These are phyloP conservation scores for Cnemophilus loriae DNA, from an alignment of 2,113 vertebrate genomes.

Conservation along the genomic window DNA sequence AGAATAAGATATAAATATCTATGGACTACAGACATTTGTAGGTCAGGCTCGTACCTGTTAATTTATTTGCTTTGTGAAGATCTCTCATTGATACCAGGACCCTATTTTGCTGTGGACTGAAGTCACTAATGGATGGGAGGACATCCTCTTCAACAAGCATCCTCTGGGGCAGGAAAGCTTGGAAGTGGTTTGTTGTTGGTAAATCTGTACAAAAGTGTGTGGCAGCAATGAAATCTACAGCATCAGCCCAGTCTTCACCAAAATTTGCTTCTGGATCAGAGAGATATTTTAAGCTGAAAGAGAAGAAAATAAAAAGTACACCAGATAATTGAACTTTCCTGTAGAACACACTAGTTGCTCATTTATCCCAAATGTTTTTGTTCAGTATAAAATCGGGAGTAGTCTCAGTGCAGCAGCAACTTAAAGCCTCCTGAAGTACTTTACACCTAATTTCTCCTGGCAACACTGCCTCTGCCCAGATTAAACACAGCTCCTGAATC, in stretches of 20 bases:
- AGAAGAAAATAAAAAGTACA: not conserved
- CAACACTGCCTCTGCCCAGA: not conserved
- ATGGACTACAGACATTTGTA: not conserved
- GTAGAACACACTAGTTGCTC: not conserved
- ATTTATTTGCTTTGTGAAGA: not conserved
- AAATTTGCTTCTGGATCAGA: conserved; percentile 62
- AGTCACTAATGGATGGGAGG: conserved; percentile 43
- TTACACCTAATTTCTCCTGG: not conserved
- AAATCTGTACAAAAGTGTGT: conserved; percentile 46
- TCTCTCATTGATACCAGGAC: conserved; percentile 13
- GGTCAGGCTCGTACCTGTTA: conserved; percentile 41
- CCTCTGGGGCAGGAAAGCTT: conserved; percentile 61
- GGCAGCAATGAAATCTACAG: conserved; percentile 64
- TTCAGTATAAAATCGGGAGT: not conserved
- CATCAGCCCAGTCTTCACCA: conserved; percentile 36
- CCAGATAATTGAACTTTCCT: not conserved
- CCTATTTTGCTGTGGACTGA: conserved; percentile 60
- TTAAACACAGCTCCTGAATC: not conserved
- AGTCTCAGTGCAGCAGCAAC: not conserved
- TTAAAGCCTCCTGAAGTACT: not conserved
- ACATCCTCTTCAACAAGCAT: conserved; percentile 43
- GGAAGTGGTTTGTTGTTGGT: not conserved
- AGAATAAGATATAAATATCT: not conserved
- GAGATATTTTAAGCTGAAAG: conserved; percentile 63
- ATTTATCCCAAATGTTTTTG: not conserved